Base-by-base conservation (phyloP, 1,140 invertebrate species). In the Octopus bimaculoides region DNA sequence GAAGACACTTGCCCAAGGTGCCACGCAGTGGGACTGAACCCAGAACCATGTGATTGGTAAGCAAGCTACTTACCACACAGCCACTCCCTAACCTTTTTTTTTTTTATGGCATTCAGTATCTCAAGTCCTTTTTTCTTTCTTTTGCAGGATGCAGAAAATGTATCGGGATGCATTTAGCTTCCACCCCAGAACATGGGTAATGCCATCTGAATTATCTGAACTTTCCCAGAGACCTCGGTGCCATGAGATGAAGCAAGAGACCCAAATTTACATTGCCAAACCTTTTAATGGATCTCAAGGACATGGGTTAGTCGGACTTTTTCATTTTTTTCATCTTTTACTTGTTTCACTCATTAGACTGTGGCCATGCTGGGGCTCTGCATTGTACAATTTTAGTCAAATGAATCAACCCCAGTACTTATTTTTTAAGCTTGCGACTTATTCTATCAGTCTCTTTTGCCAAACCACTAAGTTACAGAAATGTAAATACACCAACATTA, bases 221-320 rank as follows among this genome's bases (percentile, higher is more conserved):
- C 82, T 90, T 56, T 83, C 86, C 69, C 87, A 87, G 53, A 88
- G 90, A 81, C 84, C 86, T 75, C 89, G 88, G 77, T 88, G 88
- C 75, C 82, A 89, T 76, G 87, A 87, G 79, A 83, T 86, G 77
- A 89, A 87, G 82, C 88, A 88, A 80, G 89, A 90, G 81, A 77
- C 81, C 26, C 87, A 84, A 80, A 89, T 87, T 74, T 91, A 86
- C 79, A 91, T 91, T 77, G 82, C 88, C 6, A 91, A 91, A 83
- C 90, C 90, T 14, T 83, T 88, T 53, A 90, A 90, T 85, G 90
- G 90, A 77, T 89, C 90, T 52, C 89, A 90, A 84, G 90, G 90
- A 52, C 87, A 90, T 85, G 90, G 90, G 89, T 89, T 85, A 84
- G 83, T 78, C 74, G 52, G 5, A 52, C 76, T 73, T 41, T 54